Evolutionary conservation across 2,113 vertebrate genomes (phyloP).

Genomic region (Spizaetus ornatus): DNA sequence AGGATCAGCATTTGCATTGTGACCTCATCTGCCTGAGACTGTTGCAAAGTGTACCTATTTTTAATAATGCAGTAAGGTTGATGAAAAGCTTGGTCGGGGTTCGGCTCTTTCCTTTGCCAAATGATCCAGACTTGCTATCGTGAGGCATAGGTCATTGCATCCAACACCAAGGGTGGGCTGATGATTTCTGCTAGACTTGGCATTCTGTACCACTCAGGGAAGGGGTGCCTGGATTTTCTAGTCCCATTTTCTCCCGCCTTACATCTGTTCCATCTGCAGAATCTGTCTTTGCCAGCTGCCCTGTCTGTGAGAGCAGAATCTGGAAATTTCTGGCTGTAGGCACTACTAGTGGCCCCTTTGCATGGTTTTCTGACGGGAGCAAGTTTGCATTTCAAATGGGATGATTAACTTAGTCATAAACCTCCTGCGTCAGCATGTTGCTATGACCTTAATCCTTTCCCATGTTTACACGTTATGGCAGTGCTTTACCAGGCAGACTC

Average conservation of each 20-base stretch:
- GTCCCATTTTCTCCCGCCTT: neutral
- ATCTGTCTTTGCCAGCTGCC: neutral
- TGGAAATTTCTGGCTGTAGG: neutral
- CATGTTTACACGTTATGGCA: neutral
- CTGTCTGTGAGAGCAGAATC: neutral
- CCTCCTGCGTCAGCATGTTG: neutral
- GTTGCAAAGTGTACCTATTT: neutral
- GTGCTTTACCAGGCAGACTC: neutral
- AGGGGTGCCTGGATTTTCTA: neutral
- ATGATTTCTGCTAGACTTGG: neutral
- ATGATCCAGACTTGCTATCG: neutral
- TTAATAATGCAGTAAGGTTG: neutral
- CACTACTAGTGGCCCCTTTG: neutral
- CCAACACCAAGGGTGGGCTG: neutral
- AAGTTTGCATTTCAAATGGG: slow-evolving; percentile 5
- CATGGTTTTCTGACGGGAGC: neutral
- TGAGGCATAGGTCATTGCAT: neutral
- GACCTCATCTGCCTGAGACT: neutral
- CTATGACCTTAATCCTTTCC: slow-evolving; percentile 1
- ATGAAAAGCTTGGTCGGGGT: neutral
- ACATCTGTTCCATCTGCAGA: neutral
- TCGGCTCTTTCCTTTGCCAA: neutral
- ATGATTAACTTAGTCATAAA: neutral
- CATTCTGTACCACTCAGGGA: neutral
- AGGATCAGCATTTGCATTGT: neutral